Evolutionary conservation across 2,888 invertebrate genomes (phyloP), one percentile per base, ranked within the genome.

Genomic region (Miltochrista miniata): DNA sequence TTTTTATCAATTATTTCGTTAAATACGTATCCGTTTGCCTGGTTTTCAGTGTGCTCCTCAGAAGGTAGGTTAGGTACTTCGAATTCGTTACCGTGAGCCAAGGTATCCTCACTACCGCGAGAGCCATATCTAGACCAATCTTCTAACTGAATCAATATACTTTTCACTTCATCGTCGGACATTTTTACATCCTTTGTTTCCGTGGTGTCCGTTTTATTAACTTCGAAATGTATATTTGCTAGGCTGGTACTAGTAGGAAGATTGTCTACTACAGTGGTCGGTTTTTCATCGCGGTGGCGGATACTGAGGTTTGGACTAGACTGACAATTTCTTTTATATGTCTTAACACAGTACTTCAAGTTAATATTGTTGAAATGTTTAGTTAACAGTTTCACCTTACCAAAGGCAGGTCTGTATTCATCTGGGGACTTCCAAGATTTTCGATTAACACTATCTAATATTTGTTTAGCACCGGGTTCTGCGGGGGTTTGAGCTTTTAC

Each of bases 341-440:
- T 86, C 69, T 82, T 85, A 8, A 85, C 85, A 59, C 89, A 83
- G 61, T 91, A 90, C 35, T 61, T 84, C 24, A 92, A 74, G 66
- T 91, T 89, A 24, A 92, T 90, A 61, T 87, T 80, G 64, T 94
- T 92, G 62, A 96, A 96, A 77, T 94, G 95, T 72, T 94, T 94
- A 0, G 95, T 92, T 52, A 96, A 84, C 36, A 94, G 95, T 51
- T 94, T 95, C 0, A 96, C 96, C 77, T 94, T 93, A 1, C 95
- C 95, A 51, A 93, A 93, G 0, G 95, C 94, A 14, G 95, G 93
- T 50, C 95, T 84, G 45, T 93, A 94, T 65, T 95, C 94, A 64
- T 95, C 94, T 0, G 95, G 95, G 0, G 95, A 95, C 68, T 93
- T 94, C 95, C 95, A 95, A 14, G 93, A 94, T 62, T 94, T 94